phyloP scores from a whole-genome alignment of 2,797 vertebrate genomes.

The Halcyon badia region DNA sequence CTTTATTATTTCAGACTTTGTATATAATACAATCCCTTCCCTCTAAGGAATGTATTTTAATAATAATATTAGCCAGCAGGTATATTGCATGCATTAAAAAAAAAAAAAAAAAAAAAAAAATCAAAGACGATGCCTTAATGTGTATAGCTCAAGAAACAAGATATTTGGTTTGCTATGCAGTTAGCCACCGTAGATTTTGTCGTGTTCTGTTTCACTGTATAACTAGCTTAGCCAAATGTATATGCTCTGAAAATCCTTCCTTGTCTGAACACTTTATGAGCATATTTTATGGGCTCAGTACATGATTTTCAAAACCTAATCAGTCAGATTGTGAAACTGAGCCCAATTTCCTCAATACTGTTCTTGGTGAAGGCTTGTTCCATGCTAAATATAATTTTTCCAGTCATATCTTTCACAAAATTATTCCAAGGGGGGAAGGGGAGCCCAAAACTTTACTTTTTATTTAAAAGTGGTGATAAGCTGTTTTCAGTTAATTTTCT shows the following conservation, averaged over 20 bases:
- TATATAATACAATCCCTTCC: not conserved
- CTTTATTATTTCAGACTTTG: slow-evolving; percentile 22
- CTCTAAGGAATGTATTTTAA: slow-evolving; percentile 18
- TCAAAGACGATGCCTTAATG: not conserved
- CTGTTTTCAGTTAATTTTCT: not conserved
- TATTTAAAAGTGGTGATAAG: not conserved
- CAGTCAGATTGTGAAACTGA: slow-evolving; percentile 51
- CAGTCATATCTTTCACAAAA: not conserved
- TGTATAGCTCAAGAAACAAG: not conserved
- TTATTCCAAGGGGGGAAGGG: not conserved
- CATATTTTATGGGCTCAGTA: slow-evolving; percentile 18
- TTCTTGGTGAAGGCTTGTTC: slow-evolving; percentile 19
- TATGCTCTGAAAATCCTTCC: slow-evolving; percentile 14
- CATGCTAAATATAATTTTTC: slow-evolving; percentile 35
- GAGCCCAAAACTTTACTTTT: not conserved
- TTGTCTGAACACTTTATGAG: slow-evolving; percentile 29
- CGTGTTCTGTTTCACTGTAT: not conserved
- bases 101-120: not conserved
- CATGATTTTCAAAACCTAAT: slow-evolving; percentile 54
- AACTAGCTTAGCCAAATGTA: slow-evolving; percentile 6
- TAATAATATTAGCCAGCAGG: not conserved
- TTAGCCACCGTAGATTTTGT: not conserved
- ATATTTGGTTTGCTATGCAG: not conserved
- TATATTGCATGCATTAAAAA: not conserved
- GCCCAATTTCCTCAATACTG: slow-evolving; percentile 2